phyloP scores from a whole-genome alignment of 2,888 invertebrate species.

The Drosophila borealis region DNA sequence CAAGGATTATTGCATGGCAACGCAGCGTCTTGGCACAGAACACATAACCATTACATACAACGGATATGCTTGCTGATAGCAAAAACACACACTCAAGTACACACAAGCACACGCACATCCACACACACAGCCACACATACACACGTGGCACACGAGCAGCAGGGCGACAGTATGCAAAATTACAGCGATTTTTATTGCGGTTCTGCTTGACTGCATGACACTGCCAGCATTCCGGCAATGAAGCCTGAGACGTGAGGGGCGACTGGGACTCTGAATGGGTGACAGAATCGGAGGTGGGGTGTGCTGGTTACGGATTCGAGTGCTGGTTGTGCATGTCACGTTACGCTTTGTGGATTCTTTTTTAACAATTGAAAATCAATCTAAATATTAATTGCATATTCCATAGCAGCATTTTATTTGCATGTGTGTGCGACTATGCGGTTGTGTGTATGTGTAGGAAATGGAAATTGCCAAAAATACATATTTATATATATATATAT shows the following conservation, averaged over 20 bases:
- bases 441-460: background rate
- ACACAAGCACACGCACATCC: constrained; percentile 11
- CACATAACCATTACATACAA: constrained; percentile 32
- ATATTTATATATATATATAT: constrained; percentile 1
- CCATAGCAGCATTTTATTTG: constrained; percentile 26
- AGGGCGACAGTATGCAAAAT: constrained; percentile 64
- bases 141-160: background rate
- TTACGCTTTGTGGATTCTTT: constrained; percentile 50
- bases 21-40: constrained; percentile 42
- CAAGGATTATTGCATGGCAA: constrained; percentile 53
- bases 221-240: constrained; percentile 45
- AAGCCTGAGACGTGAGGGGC: constrained; percentile 1
- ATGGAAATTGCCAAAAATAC: constrained; percentile 35
- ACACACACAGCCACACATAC: background rate
- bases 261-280: constrained; percentile 2
- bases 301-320: too few relatives aligned
- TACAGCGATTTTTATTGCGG: constrained; percentile 74
- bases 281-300: too few relatives aligned
- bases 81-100: constrained; percentile 17
- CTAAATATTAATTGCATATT: constrained; percentile 78
- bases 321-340: constrained; percentile 31
- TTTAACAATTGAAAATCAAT: constrained; percentile 74
- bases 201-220: constrained; percentile 67
- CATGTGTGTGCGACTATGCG: background rate
- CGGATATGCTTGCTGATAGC: constrained; percentile 41